Evolutionary conservation across 2,888 invertebrate genomes (phyloP).

Genomic region (Oscheius myriophilus): DNA sequence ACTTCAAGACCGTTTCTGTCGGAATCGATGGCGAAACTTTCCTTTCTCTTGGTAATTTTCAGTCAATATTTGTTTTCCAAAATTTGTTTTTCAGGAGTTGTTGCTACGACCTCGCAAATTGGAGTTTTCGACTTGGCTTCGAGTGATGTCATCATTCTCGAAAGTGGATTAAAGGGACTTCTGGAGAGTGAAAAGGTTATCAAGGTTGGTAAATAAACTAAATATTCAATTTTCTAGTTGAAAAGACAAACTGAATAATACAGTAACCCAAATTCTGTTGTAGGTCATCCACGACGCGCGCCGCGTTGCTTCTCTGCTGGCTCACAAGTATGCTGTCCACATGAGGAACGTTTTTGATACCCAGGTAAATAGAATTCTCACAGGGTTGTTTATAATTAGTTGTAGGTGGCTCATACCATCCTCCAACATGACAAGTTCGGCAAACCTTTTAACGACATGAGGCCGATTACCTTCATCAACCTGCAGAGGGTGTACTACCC

Average conservation of each 20-base stretch:
- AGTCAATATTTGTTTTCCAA: not conserved
- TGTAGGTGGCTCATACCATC: slow-evolving; percentile 86
- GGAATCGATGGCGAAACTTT: slow-evolving; percentile 82
- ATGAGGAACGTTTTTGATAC: slow-evolving; percentile 69
- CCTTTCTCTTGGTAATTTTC: slow-evolving; percentile 81
- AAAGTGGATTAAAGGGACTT: slow-evolving; percentile 65
- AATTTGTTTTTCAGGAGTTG: slow-evolving; percentile 37
- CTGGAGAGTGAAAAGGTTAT: slow-evolving; percentile 61
- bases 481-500: slow-evolving; percentile 74
- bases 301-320: slow-evolving; percentile 59
- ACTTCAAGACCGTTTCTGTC: slow-evolving; percentile 91
- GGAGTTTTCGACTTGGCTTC: slow-evolving; percentile 68
- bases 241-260: not conserved
- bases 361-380: slow-evolving; percentile 50
- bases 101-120: slow-evolving; percentile 74
- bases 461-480: slow-evolving; percentile 89
- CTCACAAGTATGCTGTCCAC: slow-evolving; percentile 65
- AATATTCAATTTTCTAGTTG: no score
- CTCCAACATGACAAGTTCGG: slow-evolving; percentile 88
- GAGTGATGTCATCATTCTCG: slow-evolving; percentile 64
- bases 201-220: slow-evolving; percentile 48
- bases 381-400: not conserved
- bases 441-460: slow-evolving; percentile 91
- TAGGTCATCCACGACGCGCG: slow-evolving; percentile 66
- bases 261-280: not conserved